Evolutionary conservation across 2,113 vertebrate genomes (phyloP), one percentile per base, ranked within the genome.

Genomic region (Oenanthe oenanthe): DNA sequence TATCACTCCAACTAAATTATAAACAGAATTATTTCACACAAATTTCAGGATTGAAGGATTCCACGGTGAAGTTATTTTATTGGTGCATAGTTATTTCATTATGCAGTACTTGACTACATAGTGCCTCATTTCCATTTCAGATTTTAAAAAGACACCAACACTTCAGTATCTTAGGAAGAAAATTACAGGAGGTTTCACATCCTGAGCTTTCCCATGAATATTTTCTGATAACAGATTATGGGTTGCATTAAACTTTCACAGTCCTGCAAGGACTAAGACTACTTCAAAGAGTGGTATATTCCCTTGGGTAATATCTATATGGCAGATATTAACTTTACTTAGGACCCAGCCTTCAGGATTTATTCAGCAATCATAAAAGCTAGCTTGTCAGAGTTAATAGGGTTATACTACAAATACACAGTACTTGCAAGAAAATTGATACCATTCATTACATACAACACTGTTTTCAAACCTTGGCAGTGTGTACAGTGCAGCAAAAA

Each of bases 281-380:
- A 38, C 61, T 83, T 88, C 74, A 88, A 81, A 93, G 5, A 65
- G 25, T 34, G 60, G 22, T 72, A 71, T 72, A 81, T 67, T 84
- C 65, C 48, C 26, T 67, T 31, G 13, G 36, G 92, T 91, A 84
- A 78, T 81, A 81, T 47, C 36, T 61, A 5, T 17, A 10, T 65
- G 57, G 54, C 40, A 92, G 57, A 84, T 91, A 80, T 29, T 87
- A 93, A 83, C 29, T 78, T 87, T 25, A 67, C 56, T 70, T 75
- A 47, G 66, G 40, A 74, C 22, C 62, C 34, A 62, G 45, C n/a
- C 38, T 88, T 71, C 83, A 60, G 40, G 50, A 92, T 85, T 86
- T 95, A 94, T 79, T 81, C n/a, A 70, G 48, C 43, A 79, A 31
- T 82, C 72, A 82, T 88, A 79, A 90, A 94, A 92, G 62, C 73